Conservation (phyloP, 2,113 vertebrate species). For the Tragelaphus buxtoni region DNA sequence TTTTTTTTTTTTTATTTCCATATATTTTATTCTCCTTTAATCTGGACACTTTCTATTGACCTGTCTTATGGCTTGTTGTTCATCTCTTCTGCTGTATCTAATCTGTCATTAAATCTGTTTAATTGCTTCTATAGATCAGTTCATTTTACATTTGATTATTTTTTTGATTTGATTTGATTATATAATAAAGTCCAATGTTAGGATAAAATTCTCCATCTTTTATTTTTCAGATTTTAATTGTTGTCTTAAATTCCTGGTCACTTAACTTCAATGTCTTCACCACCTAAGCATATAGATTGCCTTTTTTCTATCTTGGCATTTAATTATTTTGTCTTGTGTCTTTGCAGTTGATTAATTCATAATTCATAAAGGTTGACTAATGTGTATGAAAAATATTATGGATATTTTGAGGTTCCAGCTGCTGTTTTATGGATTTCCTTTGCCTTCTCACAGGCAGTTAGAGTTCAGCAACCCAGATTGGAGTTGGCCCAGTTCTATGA, state of each 20-base stretch:
- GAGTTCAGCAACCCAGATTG: background rate
- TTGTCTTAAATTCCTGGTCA: background rate
- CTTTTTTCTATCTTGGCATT: background rate
- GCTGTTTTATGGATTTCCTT: background rate
- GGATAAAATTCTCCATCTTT: background rate
- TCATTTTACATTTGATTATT: background rate
- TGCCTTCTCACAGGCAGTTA: background rate
- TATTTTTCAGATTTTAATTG: background rate
- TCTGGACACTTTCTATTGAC: background rate
- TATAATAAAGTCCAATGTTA: background rate
- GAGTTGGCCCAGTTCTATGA: background rate
- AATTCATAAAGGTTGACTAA: background rate
- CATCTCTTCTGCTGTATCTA: background rate
- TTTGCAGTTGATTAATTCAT: background rate
- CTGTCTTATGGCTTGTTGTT: background rate
- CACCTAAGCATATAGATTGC: background rate
- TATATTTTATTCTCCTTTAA: background rate
- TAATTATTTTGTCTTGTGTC: background rate
- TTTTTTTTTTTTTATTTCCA: background rate
- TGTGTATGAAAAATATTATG: background rate
- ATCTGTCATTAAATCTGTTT: background rate
- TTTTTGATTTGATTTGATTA: background rate
- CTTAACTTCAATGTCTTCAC: background rate
- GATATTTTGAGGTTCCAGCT: background rate
- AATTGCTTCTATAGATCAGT: background rate